Conservation (phyloP, 2,888 invertebrate species). For the Netelia melanura region DNA sequence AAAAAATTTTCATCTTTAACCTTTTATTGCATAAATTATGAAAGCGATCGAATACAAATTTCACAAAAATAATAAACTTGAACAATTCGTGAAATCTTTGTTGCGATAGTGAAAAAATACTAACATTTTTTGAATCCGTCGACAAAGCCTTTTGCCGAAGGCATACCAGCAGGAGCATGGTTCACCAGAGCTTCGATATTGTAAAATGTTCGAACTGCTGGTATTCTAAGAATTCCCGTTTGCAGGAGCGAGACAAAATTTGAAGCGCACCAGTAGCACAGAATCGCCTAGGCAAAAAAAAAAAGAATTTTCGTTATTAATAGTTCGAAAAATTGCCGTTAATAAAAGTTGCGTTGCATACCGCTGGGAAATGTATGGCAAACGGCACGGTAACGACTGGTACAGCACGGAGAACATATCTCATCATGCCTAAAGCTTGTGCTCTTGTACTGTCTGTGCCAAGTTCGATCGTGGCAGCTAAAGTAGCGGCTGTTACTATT, state of each 20-base stretch:
- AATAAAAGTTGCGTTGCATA: constrained; percentile 80
- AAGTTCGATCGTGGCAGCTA: constrained; percentile 93
- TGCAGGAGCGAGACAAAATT: constrained; percentile 94
- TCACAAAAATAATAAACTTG: too few relatives aligned
- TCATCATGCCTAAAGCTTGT: constrained; percentile 89
- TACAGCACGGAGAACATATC: constrained; percentile 90
- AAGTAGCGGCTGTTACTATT: constrained; percentile 92
- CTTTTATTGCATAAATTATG: too few relatives aligned
- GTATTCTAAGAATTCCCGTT: constrained; percentile 91
- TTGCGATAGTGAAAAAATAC: constrained; percentile 75
- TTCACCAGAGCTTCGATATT: constrained; percentile 89
- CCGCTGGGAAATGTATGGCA: constrained; percentile 94
- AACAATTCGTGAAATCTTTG: too few relatives aligned
- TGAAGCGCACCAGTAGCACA: constrained; percentile 95
- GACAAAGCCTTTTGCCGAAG: constrained; percentile 90
- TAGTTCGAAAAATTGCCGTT: neutral
- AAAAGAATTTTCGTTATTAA: constrained; percentile 8
- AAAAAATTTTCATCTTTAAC: neutral
- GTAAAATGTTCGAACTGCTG: constrained; percentile 90
- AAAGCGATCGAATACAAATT: too few relatives aligned
- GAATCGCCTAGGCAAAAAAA: constrained; percentile 87
- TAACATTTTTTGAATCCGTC: constrained; percentile 93
- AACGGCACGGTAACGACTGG: constrained; percentile 94
- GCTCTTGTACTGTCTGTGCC: constrained; percentile 91
- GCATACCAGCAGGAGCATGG: constrained; percentile 86